Evolutionary conservation across 2,113 vertebrate species (phyloP), one percentile per base, ranked within the genome.

Genomic region (Lanius ludovicianus): DNA sequence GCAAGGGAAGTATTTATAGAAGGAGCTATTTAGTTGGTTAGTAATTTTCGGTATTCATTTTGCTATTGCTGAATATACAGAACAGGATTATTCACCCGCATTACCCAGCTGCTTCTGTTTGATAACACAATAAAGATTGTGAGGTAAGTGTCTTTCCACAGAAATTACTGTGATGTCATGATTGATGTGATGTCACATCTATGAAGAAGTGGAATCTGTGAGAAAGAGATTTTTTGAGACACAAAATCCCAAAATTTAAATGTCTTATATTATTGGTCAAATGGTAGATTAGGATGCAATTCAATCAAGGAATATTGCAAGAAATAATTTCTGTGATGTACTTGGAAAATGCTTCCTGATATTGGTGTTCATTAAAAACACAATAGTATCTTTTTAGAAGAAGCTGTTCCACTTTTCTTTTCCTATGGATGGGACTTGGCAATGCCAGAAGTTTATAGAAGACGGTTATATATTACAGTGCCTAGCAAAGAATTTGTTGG

Each of bases 41-140:
- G 95, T 52, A 95, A 97, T 97, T 97, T 97, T 95, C 28, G 4
- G 93, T 84, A 95, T 95, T 96, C 90, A 96, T 96, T 94, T 96
- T 94, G 88, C 85, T 88, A 22, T 88, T 96, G 95, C 95, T 96
- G 93, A 96, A 92, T 92, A 81, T 81, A 92, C 76, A 88, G 92
- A 97, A 90, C 60, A 89, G 60, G 68, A 91, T 96, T 90, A 95
- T 97, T 97, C 96, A 97, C 71, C 87, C 90, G 88, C 96, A 94
- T 93, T 90, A 90, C 82, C 92, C 95, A 97, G 92, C 95, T 96
- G 95, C 92, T 97, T 92, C 95, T 96, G 76, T 92, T 90, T 78
- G 79, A 88, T 96, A 96, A 81, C 31, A 53, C 82, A 94, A 70
- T 93, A 56, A 93, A 86, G 79, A 57, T 41, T 88, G 71, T 17